Percentiles rank a stretch among this genome's conserved stretches.
Conservation (phyloP, 2,113 vertebrate species). For the Siniperca knerii region DNA sequence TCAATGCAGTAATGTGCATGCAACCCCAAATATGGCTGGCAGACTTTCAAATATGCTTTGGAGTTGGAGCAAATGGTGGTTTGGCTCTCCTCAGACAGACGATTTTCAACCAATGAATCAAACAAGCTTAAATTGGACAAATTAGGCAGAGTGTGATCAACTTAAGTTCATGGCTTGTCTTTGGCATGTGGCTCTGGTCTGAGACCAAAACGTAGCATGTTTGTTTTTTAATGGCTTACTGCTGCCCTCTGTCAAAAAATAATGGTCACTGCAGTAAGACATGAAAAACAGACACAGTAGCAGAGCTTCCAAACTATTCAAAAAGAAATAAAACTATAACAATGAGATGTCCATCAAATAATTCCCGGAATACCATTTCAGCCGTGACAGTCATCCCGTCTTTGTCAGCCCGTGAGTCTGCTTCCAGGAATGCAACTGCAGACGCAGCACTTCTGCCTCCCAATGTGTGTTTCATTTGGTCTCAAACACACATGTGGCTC, state of each 20-base stretch:
- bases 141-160: constrained; percentile 75
- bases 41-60: constrained; percentile 77
- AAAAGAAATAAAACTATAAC: constrained; percentile 60
- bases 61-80: constrained; percentile 71
- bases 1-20: constrained; percentile 61
- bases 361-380: constrained; percentile 69
- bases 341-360: constrained; percentile 59
- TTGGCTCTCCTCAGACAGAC: constrained; percentile 67
- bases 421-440: constrained; percentile 82
- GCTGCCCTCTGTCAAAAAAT: constrained; percentile 80
- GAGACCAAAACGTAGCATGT: constrained; percentile 25
- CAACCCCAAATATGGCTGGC: constrained; percentile 79
- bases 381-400: constrained; percentile 57
- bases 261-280: constrained; percentile 65
- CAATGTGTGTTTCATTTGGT: constrained; percentile 86
- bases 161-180: constrained; percentile 69
- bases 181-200: constrained; percentile 53
- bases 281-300: constrained; percentile 58
- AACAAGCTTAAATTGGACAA: constrained; percentile 72
- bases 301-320: constrained; percentile 43
- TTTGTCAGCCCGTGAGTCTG: constrained; percentile 68
- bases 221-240: constrained; percentile 67
- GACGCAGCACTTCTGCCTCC: constrained; percentile 81
- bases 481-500: constrained; percentile 84
- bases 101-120: constrained; percentile 68